These are phyloP conservation scores for Aricia agestis DNA, from an alignment of 1,140 invertebrate genomes.

Conservation along the genomic window DNA sequence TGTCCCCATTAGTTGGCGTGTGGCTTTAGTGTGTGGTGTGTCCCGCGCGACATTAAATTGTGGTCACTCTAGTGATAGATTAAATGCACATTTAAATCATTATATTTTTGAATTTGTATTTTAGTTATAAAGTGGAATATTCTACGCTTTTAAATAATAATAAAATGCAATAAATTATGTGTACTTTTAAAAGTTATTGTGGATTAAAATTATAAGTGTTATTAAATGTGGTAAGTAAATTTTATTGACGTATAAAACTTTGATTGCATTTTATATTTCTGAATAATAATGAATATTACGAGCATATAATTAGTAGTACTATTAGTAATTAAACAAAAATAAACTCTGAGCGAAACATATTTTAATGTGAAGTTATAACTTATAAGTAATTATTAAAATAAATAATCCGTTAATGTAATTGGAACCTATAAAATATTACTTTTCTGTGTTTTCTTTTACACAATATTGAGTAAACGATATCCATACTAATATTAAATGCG, in stretches of 20 bases:
- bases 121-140: not conserved
- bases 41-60: conserved; percentile 30
- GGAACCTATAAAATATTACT: too few relatives aligned
- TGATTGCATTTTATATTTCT: not conserved
- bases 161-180: not conserved
- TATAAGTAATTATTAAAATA: too few relatives aligned
- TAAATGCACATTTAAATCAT: not conserved
- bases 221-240: not conserved
- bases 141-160: not conserved
- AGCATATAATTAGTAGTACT: too few relatives aligned
- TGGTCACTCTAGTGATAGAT: conserved; percentile 21
- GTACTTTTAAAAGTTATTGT: not conserved
- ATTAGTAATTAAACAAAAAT: too few relatives aligned
- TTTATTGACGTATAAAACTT: not conserved
- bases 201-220: not conserved
- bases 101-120: too few relatives aligned
- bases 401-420: too few relatives aligned
- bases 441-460: too few relatives aligned
- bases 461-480: too few relatives aligned
- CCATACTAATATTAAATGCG: too few relatives aligned
- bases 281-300: not conserved
- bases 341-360: too few relatives aligned
- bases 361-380: too few relatives aligned
- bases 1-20: conserved; percentile 42
- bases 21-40: conserved; percentile 31